Conservation (phyloP, 2,888 invertebrate species). For the Ophioninae sp. region DNA sequence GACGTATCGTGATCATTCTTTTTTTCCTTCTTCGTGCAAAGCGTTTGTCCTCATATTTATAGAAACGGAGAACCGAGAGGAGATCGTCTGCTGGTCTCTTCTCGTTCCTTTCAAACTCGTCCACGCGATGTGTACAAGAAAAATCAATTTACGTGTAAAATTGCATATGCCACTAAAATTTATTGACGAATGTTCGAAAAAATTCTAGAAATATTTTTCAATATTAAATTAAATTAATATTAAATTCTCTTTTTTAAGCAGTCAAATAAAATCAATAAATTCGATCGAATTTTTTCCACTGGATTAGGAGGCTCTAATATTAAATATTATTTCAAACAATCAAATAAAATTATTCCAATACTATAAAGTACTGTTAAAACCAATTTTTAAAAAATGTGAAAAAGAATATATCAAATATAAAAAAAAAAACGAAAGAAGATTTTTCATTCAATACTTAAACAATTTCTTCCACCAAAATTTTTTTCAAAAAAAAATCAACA, state of each 20-base stretch:
- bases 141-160: not conserved
- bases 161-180: not conserved
- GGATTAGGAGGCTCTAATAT: not conserved
- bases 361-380: too few relatives aligned
- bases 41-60: slow-evolving; percentile 53
- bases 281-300: not conserved
- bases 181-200: not conserved
- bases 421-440: too few relatives aligned
- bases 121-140: not conserved
- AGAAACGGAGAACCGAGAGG: slow-evolving; percentile 32
- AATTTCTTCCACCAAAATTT: too few relatives aligned
- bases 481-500: not conserved
- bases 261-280: not conserved
- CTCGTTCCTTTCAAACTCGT: not conserved
- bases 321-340: not conserved
- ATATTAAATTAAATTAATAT: not conserved
- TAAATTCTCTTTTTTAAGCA: not conserved
- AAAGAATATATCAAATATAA: too few relatives aligned
- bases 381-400: too few relatives aligned
- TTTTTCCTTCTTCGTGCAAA: slow-evolving; percentile 25
- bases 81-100: slow-evolving; percentile 26
- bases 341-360: too few relatives aligned
- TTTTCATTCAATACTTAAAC: too few relatives aligned
- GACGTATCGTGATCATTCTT: slow-evolving; percentile 27
- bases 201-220: too few relatives aligned